Evolutionary conservation across 2,797 vertebrate species (phyloP), one percentile per base, ranked within the genome.

Genomic region (Florisuga fusca): DNA sequence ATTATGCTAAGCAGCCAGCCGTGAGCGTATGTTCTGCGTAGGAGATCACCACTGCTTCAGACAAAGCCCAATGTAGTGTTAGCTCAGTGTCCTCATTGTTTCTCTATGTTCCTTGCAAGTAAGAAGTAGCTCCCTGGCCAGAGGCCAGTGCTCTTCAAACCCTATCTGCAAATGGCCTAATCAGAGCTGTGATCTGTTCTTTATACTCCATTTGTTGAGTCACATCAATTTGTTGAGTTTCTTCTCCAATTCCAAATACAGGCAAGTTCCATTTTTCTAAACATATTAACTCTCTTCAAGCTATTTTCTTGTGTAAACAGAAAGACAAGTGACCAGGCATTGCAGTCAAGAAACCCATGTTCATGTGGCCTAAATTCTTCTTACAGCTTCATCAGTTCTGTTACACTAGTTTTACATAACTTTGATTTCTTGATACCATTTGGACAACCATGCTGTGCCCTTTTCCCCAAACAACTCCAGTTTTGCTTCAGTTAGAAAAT

Each of bases 171-270:
- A 87, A 74, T 33, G 71, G 81, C 62, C 87, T 94, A 59, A 94
- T 94, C 94, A 57, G 91, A 69, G 77, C 89, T 77, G 53, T 66
- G 78, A 78, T 92, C 78, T 77, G 85, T 20, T 90, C 93, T 69
- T 63, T 62, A 84, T 77, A 72, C 92, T 94, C 91, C 43, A 86
- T 97, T 97, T 84, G 93, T 83, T 96, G 93, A 93, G 95, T 94
- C 95, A 94, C 91, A 93, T 94, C 92, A 91, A 95, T 96, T 95
- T 94, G 91, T 77, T 94, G 89, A 84, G 84, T 94, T 94, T 87
- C 80, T 84, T 95, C 80, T 92, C 82, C 87, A 63, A 90, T 82
- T 89, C 91, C 71, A 82, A 54, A 82, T 50, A 84, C 29, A 77
- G 1, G 6, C 69, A 77, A 92, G 72, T 85, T 85, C 77, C 26